Base-by-base conservation (phyloP, 2,797 vertebrate genomes). In the Rhyacichthys aspro region DNA sequence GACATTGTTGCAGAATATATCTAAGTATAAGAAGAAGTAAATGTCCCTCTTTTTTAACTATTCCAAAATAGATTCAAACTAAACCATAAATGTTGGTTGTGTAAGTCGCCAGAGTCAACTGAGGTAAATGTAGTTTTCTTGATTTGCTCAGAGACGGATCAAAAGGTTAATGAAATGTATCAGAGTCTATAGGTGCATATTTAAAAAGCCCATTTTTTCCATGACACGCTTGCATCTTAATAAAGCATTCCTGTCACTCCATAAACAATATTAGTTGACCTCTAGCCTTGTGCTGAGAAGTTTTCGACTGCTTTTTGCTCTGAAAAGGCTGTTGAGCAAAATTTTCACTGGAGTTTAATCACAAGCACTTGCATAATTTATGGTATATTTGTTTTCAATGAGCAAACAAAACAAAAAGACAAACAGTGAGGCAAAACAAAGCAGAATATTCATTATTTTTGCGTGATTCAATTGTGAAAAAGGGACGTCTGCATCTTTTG, bases 381-480 rank as follows among this genome's bases (percentile, higher is more conserved):
- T 70, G 61, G 52, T 16, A 49, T 75, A 69, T 81, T 84, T 70
- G 47, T 74, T 84, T 79, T 74, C 34, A 14, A 23, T 56, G 34
- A 47, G 48, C 59, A 75, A 79, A 72, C 65, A 82, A 79, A 84
- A 79, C 61, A 83, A 75, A 72, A 78, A 82, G 74, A 88, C 78
- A 85, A 83, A 81, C 74, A 78, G 50, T 63, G 69, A 59, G 37
- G 56, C 68, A 58, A 85, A 79, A 82, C 76, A 76, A 83, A 76
- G 68, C 70, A 72, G 75, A 72, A 81, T 82, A 87, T 82, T 90
- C 86, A 90, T 92, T 89, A 89, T 74, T 74, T 50, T 78, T 79
- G 65, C 80, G 79, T 84, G 82, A 91, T 90, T 90, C 79, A 89
- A 87, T 90, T 91, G 89, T 67, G 88, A 88, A 87, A 23, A 59